phyloP scores from a whole-genome alignment of 2,888 invertebrate genomes.

The Ormyrus pomaceus region DNA sequence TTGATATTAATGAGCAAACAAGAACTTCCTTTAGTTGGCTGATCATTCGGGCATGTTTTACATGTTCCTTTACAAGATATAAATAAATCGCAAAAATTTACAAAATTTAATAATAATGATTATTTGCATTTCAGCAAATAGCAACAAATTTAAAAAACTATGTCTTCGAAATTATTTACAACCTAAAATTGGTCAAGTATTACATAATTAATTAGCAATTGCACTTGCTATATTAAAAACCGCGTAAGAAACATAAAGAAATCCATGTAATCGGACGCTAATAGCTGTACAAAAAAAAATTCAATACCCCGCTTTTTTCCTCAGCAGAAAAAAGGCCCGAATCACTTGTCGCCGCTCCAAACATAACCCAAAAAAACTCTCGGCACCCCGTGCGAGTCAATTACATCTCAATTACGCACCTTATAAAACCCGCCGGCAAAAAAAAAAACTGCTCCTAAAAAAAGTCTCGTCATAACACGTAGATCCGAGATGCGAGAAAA shows the following conservation, averaged over 20 bases:
- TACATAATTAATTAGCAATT: no score
- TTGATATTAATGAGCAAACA: no score
- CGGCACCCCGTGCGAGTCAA: slow-evolving; percentile 45
- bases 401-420: slow-evolving; percentile 54
- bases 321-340: background rate
- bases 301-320: background rate
- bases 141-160: no score
- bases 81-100: no score
- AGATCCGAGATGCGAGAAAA: slow-evolving; percentile 1
- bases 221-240: no score
- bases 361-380: slow-evolving; percentile 9
- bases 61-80: no score
- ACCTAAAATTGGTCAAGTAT: no score
- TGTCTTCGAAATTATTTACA: no score
- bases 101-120: no score
- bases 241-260: background rate
- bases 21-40: no score
- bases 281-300: background rate
- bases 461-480: slow-evolving; percentile 50
- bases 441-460: slow-evolving; percentile 37
- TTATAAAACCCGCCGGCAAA: slow-evolving; percentile 32
- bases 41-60: no score
- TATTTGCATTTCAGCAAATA: background rate
- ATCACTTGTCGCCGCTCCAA: slow-evolving; percentile 34
- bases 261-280: background rate